These are phyloP conservation scores for Leptobrachium leishanense DNA, from an alignment of 2,113 vertebrate genomes.

Conservation along the genomic window DNA sequence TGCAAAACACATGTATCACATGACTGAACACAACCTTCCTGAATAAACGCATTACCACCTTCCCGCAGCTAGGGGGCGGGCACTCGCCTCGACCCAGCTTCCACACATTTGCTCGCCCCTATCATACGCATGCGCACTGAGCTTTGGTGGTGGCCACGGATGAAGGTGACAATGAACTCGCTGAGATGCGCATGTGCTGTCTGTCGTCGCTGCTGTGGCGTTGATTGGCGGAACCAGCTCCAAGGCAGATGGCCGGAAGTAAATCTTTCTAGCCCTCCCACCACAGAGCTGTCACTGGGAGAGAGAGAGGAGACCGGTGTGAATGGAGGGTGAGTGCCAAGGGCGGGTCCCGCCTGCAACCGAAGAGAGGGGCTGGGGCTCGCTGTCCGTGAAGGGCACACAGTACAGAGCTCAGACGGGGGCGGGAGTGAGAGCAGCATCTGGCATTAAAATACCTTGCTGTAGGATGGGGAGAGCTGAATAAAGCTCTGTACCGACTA, in stretches of 20 bases:
- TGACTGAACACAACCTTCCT: too few relatives aligned
- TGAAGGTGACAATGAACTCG: conserved; percentile 28
- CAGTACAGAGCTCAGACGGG: too few relatives aligned
- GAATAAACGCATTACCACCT: too few relatives aligned
- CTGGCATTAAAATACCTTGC: too few relatives aligned
- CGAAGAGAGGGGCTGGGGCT: background rate
- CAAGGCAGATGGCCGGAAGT: conserved; percentile 15
- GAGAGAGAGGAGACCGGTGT: background rate
- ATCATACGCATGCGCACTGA: background rate
- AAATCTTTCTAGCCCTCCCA: background rate
- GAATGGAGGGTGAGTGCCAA: background rate
- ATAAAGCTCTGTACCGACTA: too few relatives aligned
- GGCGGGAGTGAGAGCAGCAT: too few relatives aligned
- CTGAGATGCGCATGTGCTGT: background rate
- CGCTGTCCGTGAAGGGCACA: too few relatives aligned
- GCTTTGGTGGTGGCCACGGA: background rate
- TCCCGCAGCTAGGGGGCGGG: too few relatives aligned
- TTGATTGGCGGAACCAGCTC: background rate
- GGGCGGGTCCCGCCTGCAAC: background rate
- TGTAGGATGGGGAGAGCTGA: too few relatives aligned
- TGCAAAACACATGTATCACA: too few relatives aligned
- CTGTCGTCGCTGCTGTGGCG: background rate
- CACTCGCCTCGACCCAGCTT: too few relatives aligned
- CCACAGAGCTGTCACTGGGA: conserved; percentile 3
- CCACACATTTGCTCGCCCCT: too few relatives aligned